Evolutionary conservation across 92 coral and sea anemone species (phyloP).

Genomic region (Montipora capitata): DNA sequence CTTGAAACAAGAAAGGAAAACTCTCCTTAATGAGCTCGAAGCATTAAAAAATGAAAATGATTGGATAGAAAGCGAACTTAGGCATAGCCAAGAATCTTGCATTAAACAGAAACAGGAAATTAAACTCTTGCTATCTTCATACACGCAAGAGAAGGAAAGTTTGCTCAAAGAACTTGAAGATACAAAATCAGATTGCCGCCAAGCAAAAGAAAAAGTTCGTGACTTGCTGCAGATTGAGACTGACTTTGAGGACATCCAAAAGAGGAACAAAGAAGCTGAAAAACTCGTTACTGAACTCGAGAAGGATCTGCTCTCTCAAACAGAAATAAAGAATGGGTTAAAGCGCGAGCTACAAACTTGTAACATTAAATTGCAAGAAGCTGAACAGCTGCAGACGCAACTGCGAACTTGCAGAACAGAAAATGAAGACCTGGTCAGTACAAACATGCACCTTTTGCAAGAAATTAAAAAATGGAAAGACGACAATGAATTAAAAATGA

Average conservation of each 20-base stretch:
- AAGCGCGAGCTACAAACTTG: constrained; percentile 65
- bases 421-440: constrained; percentile 63
- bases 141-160: constrained; percentile 79
- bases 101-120: constrained; percentile 74
- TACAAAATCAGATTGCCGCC: constrained; percentile 50
- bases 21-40: constrained; percentile 72
- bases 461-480: constrained; percentile 45
- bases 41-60: constrained; percentile 51
- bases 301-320: constrained; percentile 82
- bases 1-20: constrained; percentile 70
- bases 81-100: constrained; percentile 57
- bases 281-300: constrained; percentile 85
- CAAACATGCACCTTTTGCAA: constrained; percentile 21
- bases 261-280: constrained; percentile 83
- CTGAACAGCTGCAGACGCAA: constrained; percentile 51
- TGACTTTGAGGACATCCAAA: constrained; percentile 66
- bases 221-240: constrained; percentile 63
- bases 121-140: constrained; percentile 69
- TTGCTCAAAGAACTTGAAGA: constrained; percentile 66
- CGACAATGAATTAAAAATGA: constrained; percentile 19
- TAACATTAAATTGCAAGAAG: constrained; percentile 56
- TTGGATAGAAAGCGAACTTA: constrained; percentile 61
- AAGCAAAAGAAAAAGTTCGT: constrained; percentile 62
- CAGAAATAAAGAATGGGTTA: constrained; percentile 74
- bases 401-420: constrained; percentile 69